Conservation (phyloP, 1,140 invertebrate species). For the Aphaenogaster floridana region DNA sequence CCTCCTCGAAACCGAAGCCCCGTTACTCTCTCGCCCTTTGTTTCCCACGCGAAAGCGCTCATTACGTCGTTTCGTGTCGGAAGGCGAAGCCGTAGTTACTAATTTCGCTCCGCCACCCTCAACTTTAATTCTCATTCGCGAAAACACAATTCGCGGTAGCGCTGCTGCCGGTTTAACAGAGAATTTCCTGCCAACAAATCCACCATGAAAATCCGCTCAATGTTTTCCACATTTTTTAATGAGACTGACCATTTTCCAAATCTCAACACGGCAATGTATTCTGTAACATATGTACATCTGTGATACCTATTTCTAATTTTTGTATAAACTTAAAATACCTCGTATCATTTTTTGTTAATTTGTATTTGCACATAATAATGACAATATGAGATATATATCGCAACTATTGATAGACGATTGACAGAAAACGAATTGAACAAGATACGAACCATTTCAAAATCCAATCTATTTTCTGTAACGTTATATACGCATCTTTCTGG, state of each 20-base stretch:
- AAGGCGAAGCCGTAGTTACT: conserved; percentile 70
- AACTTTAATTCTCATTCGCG: conserved; percentile 64
- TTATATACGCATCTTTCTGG: conserved; percentile 14
- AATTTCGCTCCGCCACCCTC: conserved; percentile 69
- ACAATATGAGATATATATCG: not conserved
- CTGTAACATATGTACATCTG: not conserved
- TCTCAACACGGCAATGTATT: not conserved
- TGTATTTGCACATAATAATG: conserved; percentile 1
- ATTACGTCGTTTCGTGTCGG: conserved; percentile 62
- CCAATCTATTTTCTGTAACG: conserved; percentile 40
- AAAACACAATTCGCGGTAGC: conserved; percentile 62
- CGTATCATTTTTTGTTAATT: not conserved
- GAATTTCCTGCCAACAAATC: conserved; percentile 20
- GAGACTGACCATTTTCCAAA: not conserved
- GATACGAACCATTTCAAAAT: conserved; percentile 31
- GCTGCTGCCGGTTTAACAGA: conserved; percentile 42
- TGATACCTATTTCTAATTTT: not conserved
- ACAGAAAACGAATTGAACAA: conserved; percentile 12
- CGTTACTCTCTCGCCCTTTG: conserved; percentile 54
- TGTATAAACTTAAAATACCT: not conserved
- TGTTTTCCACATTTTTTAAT: conserved; percentile 46
- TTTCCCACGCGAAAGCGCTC: conserved; percentile 68
- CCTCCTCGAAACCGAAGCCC: conserved; percentile 57
- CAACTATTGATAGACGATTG: not conserved
- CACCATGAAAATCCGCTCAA: conserved; percentile 34